Evolutionary conservation across 2,797 vertebrate species (phyloP).

Genomic region (Podarcis lilfordi): DNA sequence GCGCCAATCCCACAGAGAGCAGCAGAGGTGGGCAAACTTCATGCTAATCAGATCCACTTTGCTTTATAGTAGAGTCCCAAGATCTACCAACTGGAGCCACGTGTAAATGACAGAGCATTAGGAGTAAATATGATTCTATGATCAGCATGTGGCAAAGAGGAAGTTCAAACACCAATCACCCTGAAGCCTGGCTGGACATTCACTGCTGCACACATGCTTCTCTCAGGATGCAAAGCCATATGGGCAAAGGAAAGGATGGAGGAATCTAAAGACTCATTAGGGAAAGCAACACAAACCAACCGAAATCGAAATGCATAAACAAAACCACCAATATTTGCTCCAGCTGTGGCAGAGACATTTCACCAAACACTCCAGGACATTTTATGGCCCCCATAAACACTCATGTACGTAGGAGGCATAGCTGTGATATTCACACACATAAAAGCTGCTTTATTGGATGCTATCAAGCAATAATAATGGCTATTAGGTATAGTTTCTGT

Average conservation of each 20-base stretch:
- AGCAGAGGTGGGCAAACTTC: too few species aligned
- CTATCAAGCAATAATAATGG: constrained; percentile 53
- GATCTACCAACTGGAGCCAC: too few species aligned
- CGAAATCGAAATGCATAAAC: background rate
- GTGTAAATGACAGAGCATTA: too few species aligned
- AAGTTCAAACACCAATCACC: background rate
- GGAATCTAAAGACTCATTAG: background rate
- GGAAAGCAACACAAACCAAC: background rate
- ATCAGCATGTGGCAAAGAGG: too few species aligned
- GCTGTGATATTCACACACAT: constrained; percentile 56
- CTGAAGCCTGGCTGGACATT: background rate
- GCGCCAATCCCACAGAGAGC: too few species aligned
- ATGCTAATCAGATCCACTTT: too few species aligned
- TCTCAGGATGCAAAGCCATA: background rate
- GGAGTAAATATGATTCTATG: too few species aligned
- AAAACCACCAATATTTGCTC: background rate
- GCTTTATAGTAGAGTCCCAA: too few species aligned
- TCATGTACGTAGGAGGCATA: constrained; percentile 21
- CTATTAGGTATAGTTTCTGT: constrained; percentile 57
- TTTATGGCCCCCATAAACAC: constrained; percentile 44
- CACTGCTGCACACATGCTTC: too few species aligned
- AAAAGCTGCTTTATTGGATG: constrained; percentile 51
- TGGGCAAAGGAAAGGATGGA: background rate
- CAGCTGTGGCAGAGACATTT: constrained; percentile 21
- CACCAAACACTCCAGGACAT: constrained; percentile 28